Conservation (phyloP, 2,888 invertebrate genomes). For the Eudemis profundana region DNA sequence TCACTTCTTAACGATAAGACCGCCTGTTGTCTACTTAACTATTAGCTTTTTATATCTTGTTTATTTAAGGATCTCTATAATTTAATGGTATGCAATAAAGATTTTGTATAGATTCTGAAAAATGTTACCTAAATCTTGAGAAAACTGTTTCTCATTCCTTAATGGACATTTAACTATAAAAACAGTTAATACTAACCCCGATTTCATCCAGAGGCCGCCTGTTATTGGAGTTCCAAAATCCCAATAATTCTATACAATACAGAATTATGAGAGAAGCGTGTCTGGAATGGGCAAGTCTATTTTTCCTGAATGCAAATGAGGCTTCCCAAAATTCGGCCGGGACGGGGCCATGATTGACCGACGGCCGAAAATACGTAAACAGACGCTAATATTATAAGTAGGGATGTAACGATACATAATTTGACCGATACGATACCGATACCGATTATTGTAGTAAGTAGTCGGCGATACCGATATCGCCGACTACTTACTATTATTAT, state of each 20-base stretch:
- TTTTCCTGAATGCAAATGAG: slow-evolving; percentile 40
- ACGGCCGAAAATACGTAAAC: slow-evolving; percentile 7
- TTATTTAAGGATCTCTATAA: too few relatives aligned
- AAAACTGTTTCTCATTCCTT: background rate
- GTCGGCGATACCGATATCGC: too few relatives aligned
- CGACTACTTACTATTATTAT: too few relatives aligned
- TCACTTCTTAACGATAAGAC: too few relatives aligned
- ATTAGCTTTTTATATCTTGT: too few relatives aligned
- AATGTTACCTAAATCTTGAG: background rate
- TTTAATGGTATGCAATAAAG: too few relatives aligned
- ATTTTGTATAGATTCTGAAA: too few relatives aligned
- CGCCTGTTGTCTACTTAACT: too few relatives aligned
- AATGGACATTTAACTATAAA: background rate
- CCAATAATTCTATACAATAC: slow-evolving; percentile 24
- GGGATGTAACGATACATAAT: too few relatives aligned
- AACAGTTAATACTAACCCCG: background rate
- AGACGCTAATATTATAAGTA: background rate
- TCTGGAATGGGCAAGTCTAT: slow-evolving; percentile 24
- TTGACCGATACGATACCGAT: too few relatives aligned
- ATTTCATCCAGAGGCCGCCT: background rate
- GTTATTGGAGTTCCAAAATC: slow-evolving; percentile 5
- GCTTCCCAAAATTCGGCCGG: slow-evolving; percentile 17
- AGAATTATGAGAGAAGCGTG: slow-evolving; percentile 35
- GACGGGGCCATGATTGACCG: slow-evolving; percentile 36
- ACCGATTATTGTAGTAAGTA: too few relatives aligned